A percentile compares a stretch with the other conserved stretches of the same genome.
Evolutionary conservation across 2,113 vertebrate genomes (phyloP).

Genomic region (Xenopus tropicalis): UCB_Xtro_10.0 CM004445.2:122142501-122143000

Average conservation of each 20-base stretch:
- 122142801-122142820: conserved; percentile 1
- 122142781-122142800: conserved; percentile 10
- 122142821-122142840: conserved; percentile 1
- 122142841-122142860: conserved; percentile 17
- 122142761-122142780: conserved; percentile 19
- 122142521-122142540: no score
- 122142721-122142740: conserved; percentile 24
- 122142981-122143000: no score
- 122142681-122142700: conserved; percentile 23
- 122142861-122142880: neutral
- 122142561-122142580: no score
- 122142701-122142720: conserved; percentile 27
- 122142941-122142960: neutral
- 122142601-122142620: no score
- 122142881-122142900: neutral
- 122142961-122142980: neutral
- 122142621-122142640: conserved; percentile 12
- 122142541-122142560: no score
- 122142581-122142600: no score
- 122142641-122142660: conserved; percentile 32
- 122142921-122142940: neutral
- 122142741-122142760: conserved; percentile 25
- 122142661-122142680: conserved; percentile 30
- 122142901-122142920: neutral
- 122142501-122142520: no score